Conservation (phyloP, 2,113 vertebrate genomes). For the Vicugna pacos region DNA sequence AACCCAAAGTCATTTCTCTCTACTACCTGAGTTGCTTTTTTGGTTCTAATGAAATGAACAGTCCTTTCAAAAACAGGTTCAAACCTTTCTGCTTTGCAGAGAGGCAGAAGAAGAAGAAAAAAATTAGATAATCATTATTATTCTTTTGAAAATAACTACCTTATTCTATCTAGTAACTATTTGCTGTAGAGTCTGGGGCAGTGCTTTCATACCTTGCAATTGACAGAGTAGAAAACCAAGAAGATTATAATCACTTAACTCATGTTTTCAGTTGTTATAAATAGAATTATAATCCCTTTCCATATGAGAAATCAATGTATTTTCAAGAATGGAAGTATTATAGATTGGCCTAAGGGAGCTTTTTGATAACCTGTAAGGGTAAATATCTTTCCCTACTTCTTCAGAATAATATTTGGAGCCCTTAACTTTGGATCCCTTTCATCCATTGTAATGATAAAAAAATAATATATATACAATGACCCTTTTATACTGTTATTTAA, state of each 20-base stretch:
- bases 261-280: constrained; percentile 21
- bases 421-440: constrained; percentile 20
- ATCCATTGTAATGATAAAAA: background rate
- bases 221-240: constrained; percentile 49
- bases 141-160: constrained; percentile 34
- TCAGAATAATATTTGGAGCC: constrained; percentile 1
- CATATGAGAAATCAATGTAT: constrained; percentile 24
- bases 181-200: background rate
- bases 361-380: background rate
- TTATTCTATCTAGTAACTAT: constrained; percentile 11
- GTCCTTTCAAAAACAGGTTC: background rate
- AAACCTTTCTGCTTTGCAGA: background rate
- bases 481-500: constrained; percentile 18
- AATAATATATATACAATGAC: background rate
- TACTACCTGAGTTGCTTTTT: background rate
- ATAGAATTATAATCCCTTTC: constrained; percentile 35
- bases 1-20: background rate
- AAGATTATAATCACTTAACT: constrained; percentile 33
- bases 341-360: background rate
- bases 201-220: background rate
- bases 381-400: background rate
- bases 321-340: constrained; percentile 44
- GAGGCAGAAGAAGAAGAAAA: background rate
- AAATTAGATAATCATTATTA: background rate
- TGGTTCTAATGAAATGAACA: background rate